Evolutionary conservation across 2,888 invertebrate genomes (phyloP).

Genomic region (Macropis europaea): DNA sequence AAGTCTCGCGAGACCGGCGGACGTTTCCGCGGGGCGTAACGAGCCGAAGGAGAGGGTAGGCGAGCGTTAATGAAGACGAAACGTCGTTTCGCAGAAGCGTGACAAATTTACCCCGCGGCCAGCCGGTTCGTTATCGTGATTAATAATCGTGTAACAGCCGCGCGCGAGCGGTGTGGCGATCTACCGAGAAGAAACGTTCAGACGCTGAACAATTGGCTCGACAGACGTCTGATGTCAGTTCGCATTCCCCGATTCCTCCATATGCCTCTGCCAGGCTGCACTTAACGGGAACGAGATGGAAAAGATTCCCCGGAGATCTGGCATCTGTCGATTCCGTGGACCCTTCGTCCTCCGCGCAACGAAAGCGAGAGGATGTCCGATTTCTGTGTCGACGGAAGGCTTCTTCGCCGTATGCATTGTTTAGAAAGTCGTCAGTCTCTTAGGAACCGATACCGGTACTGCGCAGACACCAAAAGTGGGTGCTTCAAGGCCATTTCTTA

Average conservation of each 20-base stretch:
- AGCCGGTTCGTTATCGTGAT: conserved; percentile 44
- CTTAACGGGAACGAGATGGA: conserved; percentile 33
- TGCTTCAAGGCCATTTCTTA: too few relatives aligned
- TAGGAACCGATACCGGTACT: too few relatives aligned
- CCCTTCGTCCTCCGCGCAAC: conserved; percentile 23
- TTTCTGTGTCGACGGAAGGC: conserved; percentile 6
- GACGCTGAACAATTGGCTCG: conserved; percentile 60
- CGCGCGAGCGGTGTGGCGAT: conserved; percentile 6
- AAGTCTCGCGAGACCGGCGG: too few relatives aligned
- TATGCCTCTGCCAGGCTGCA: conserved; percentile 12
- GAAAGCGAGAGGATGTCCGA: conserved; percentile 20
- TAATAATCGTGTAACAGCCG: conserved; percentile 45
- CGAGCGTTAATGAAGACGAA: conserved; percentile 31
- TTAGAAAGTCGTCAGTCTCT: too few relatives aligned
- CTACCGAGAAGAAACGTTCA: conserved; percentile 35
- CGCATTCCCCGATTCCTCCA: conserved; percentile 31
- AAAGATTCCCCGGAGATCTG: neutral
- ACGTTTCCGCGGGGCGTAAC: too few relatives aligned
- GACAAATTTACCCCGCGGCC: conserved; percentile 26
- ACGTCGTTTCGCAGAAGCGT: conserved; percentile 41
- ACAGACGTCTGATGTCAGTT: conserved; percentile 53
- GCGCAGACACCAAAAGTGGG: too few relatives aligned
- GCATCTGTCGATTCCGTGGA: conserved; percentile 33
- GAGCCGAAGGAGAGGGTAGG: neutral
- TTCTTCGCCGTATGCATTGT: too few relatives aligned